Percentiles rank a stretch among this genome's conserved stretches.
Conservation (phyloP, 2,888 invertebrate genomes). For the Coleophora flavipennella region DNA sequence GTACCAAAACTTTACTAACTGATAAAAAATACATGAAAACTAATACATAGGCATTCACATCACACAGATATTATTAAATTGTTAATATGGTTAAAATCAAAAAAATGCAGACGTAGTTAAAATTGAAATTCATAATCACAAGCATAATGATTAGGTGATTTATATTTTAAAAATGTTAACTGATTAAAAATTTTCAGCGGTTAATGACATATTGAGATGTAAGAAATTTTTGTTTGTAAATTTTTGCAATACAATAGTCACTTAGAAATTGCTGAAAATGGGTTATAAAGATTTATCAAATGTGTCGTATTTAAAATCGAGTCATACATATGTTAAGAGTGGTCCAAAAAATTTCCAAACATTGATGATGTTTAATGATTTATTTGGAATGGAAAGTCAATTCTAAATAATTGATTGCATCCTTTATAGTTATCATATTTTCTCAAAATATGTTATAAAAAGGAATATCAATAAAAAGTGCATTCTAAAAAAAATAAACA, state of each 20-base stretch:
- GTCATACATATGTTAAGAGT: slow-evolving; percentile 35
- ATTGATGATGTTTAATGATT: slow-evolving; percentile 37
- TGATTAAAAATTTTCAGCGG: slow-evolving; percentile 55
- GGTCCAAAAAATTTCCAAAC: slow-evolving; percentile 34
- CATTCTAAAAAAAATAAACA: slow-evolving; percentile 15
- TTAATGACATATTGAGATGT: neutral
- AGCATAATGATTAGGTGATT: slow-evolving; percentile 39
- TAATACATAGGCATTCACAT: slow-evolving; percentile 44
- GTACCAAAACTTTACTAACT: slow-evolving; percentile 44
- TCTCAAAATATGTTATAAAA: slow-evolving; percentile 53
- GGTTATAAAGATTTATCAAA: slow-evolving; percentile 18
- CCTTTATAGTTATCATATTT: slow-evolving; percentile 48
- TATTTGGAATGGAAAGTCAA: slow-evolving; percentile 29
- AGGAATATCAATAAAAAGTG: slow-evolving; percentile 24
- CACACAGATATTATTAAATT: slow-evolving; percentile 36
- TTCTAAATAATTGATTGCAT: slow-evolving; percentile 27
- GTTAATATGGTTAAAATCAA: slow-evolving; percentile 70
- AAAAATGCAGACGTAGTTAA: slow-evolving; percentile 45
- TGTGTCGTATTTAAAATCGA: slow-evolving; percentile 56
- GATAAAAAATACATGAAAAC: slow-evolving; percentile 27
- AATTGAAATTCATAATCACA: slow-evolving; percentile 48
- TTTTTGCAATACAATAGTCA: no score
- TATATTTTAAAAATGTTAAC: slow-evolving; percentile 55
- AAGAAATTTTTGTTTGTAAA: no score
- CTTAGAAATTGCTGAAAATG: slow-evolving; percentile 14